Evolutionary conservation across 1,140 invertebrate species (phyloP).

Genomic region (Bactericera cockerelli): DNA sequence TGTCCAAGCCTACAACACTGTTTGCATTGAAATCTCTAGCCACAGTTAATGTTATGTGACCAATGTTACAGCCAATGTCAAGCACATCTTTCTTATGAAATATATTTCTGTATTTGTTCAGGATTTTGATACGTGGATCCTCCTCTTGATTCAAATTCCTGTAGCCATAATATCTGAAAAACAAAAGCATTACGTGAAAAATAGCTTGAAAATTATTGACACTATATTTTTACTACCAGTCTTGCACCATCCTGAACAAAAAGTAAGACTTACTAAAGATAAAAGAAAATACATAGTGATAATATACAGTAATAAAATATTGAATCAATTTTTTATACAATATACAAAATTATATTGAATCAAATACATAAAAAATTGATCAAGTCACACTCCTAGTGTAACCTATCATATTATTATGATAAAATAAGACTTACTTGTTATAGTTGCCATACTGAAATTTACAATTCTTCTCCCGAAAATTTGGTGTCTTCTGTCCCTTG

Average conservation of each 20-base stretch:
- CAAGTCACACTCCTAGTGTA: no score
- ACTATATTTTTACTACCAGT: no score
- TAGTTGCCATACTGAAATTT: slow-evolving; percentile 91
- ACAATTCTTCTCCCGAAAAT: slow-evolving; percentile 54
- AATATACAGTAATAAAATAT: no score
- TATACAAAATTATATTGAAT: no score
- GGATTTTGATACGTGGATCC: slow-evolving; percentile 66
- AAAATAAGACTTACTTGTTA: slow-evolving; percentile 54
- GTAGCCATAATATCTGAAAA: slow-evolving; percentile 79
- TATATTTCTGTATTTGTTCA: slow-evolving; percentile 60
- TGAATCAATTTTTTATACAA: no score
- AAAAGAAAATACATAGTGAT: no score
- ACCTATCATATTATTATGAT: no score
- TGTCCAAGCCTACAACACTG: slow-evolving; percentile 85
- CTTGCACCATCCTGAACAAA: no score
- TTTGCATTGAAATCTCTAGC: slow-evolving; percentile 70
- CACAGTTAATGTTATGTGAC: slow-evolving; percentile 76
- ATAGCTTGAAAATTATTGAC: no score
- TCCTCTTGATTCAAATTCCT: slow-evolving; percentile 61
- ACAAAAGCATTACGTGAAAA: no score
- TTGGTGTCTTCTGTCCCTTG: slow-evolving; percentile 36
- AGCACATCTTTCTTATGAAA: slow-evolving; percentile 83
- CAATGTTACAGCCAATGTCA: slow-evolving; percentile 96
- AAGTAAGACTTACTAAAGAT: no score
- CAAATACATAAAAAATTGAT: no score